phyloP scores from a whole-genome alignment of 2,888 invertebrate species.

The Endotricha flammealis region DNA sequence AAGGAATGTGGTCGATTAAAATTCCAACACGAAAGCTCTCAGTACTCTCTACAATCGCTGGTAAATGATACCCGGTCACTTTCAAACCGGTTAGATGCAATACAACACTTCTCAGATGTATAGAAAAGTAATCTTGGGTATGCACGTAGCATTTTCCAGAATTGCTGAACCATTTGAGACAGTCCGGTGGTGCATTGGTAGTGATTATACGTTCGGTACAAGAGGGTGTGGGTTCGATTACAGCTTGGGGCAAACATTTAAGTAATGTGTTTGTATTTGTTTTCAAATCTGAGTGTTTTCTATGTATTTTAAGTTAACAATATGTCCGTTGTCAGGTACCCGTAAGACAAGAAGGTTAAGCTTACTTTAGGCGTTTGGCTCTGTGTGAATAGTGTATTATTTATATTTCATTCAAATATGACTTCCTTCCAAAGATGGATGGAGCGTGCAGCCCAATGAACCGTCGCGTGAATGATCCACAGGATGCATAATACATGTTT shows the following conservation, averaged over 20 bases:
- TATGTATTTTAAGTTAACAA: no score
- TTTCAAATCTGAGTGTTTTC: no score
- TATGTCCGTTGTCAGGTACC: no score
- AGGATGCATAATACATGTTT: slow-evolving; percentile 61
- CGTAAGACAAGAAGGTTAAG: no score
- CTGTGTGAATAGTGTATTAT: no score
- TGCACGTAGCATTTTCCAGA: slow-evolving; percentile 1
- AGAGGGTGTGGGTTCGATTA: no score
- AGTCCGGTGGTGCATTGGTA: no score
- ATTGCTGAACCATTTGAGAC: slow-evolving; percentile 1
- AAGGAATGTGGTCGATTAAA: slow-evolving; percentile 48
- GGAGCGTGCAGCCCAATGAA: slow-evolving; percentile 54
- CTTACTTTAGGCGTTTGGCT: no score
- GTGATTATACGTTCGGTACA: no score
- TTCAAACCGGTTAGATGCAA: slow-evolving; percentile 57
- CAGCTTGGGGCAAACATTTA: no score
- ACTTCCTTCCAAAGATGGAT: slow-evolving; percentile 7
- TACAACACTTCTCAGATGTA: slow-evolving; percentile 19
- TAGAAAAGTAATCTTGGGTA: slow-evolving; percentile 1
- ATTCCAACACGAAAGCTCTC: slow-evolving; percentile 55
- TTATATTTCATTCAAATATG: not conserved
- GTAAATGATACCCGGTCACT: slow-evolving; percentile 44
- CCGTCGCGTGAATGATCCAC: slow-evolving; percentile 47
- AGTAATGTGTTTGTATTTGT: no score
- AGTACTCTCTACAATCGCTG: slow-evolving; percentile 34